Evolutionary conservation across 2,888 invertebrate species (phyloP), one percentile per base, ranked within the genome.

Genomic region (Hypsopygia costalis): DNA sequence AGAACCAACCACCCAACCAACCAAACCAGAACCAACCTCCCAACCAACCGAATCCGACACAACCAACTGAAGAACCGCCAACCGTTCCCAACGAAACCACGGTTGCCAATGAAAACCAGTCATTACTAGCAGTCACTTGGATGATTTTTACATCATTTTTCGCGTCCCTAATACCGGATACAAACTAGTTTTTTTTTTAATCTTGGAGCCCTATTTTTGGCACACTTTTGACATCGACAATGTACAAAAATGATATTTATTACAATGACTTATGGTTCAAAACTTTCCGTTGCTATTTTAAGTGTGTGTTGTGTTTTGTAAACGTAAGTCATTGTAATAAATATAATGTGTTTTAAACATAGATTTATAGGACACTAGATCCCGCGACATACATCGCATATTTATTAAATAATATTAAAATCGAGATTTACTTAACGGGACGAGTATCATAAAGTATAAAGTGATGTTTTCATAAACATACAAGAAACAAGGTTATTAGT

Each of bases 61-160:
- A 20, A 36, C 10, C 6, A 28, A 34, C 34, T 44, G 30, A 29
- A 6, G 16, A 28, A 7, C 30, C 37, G 7, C 1, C 16, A 28
- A 9, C 27, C 12, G 28, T 11, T 11, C 3, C 16, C 20, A 29
- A 11, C 4, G 11, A 11, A 37, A 20, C 25, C 10, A 10, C 32
- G 16, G 4, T 11, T 8, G 38, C 31, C 12, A 52, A 48, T 11
- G 68, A 65, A 40, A 76, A 72, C 34, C 80, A 78, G 16, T 86
- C 89, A 0, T 77, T 94, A 46, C 81, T 96, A 48, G 93, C 94
- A 33, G 91, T 96, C 11, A 92, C 95, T 11, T 96, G 96, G 94
- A 96, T 96, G 67, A 96, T 98, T 77, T 92, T 98, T 55, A 93
- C 96, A 0, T 95, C 97, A 1, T 98, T 98, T 82, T 97, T 98